A percentile compares a stretch with the other conserved stretches of the same genome.
Conservation (phyloP, 2,888 invertebrate genomes). For the Hydraecia micacea region DNA sequence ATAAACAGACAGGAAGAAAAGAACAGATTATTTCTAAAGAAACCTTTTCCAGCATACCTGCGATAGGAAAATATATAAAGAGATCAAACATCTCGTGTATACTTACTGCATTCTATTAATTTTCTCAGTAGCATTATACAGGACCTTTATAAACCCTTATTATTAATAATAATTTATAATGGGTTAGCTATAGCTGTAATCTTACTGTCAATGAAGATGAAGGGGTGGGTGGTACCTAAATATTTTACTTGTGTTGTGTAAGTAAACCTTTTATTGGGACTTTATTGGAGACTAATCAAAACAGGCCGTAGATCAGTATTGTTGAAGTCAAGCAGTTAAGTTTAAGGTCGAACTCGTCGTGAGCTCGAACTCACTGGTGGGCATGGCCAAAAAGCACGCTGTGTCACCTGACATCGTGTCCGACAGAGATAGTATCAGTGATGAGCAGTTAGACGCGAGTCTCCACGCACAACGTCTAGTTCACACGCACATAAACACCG, state of each 20-base stretch:
- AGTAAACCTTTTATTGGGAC: too few species aligned
- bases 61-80: background rate
- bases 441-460: too few species aligned
- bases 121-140: background rate
- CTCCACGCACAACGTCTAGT: too few species aligned
- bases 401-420: too few species aligned
- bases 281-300: background rate
- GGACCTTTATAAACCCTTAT: background rate
- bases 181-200: background rate
- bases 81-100: background rate
- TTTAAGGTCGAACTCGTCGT: background rate
- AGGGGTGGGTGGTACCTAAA: background rate
- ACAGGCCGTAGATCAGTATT: too few species aligned
- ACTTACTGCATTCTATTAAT: background rate
- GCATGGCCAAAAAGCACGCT: too few species aligned
- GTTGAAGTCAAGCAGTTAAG: background rate
- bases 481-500: too few species aligned
- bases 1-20: too few species aligned
- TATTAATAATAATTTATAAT: background rate
- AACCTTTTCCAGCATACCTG: background rate
- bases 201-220: background rate
- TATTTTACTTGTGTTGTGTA: background rate
- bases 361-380: too few species aligned
- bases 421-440: too few species aligned
- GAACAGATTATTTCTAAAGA: background rate